Conservation (phyloP, 2,888 invertebrate genomes). For the Pollenia labialis region DNA sequence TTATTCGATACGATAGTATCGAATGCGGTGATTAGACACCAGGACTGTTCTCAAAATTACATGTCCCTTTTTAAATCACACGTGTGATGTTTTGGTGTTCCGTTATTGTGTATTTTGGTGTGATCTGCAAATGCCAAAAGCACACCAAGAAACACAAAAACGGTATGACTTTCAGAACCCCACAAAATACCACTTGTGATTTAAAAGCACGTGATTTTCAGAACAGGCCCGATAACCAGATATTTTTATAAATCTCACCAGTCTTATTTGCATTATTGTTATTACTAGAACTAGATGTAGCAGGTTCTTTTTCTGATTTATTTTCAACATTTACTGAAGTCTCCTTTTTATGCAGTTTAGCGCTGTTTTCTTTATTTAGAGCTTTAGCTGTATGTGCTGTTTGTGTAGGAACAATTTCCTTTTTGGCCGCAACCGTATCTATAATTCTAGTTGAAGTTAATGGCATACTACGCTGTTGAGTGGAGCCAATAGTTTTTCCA, state of each 20-base stretch:
- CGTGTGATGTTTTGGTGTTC: no score
- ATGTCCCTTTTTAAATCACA: no score
- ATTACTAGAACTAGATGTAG: neutral
- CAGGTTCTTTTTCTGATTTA: conserved; percentile 15
- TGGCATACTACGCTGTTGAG: conserved; percentile 19
- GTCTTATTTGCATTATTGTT: conserved; percentile 54
- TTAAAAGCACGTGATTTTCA: no score
- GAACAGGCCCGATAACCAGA: no score
- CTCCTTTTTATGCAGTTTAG: conserved; percentile 20
- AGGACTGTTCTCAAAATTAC: no score
- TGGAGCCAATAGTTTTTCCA: conserved; percentile 29
- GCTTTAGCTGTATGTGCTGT: neutral
- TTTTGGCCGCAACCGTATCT: conserved; percentile 17
- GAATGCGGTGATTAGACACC: no score
- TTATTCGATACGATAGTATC: no score
- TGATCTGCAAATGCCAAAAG: no score
- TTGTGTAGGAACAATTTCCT: conserved; percentile 19
- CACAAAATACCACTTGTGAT: no score
- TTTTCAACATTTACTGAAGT: neutral
- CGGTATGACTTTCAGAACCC: no score
- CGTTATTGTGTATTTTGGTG: no score
- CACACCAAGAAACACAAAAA: no score
- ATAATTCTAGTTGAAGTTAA: conserved; percentile 43
- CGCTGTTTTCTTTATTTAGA: conserved; percentile 34
- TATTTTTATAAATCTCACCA: conserved; percentile 39